Percentiles rank a stretch among this genome's conserved stretches.
phyloP scores from a whole-genome alignment of 2,888 invertebrate genomes.

The Aphrophora alni region DNA sequence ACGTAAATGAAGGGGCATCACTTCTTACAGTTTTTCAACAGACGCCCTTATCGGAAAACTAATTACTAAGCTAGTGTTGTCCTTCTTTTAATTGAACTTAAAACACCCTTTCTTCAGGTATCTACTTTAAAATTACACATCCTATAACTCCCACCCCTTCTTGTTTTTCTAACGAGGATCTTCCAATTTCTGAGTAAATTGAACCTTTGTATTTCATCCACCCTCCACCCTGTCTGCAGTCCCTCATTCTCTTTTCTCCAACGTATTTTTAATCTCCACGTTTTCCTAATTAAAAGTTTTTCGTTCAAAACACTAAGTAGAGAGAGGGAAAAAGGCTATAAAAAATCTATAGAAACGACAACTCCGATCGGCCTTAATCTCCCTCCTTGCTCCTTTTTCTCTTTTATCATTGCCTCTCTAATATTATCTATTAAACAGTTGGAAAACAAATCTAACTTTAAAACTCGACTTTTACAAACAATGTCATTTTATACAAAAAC shows the following conservation, averaged over 20 bases:
- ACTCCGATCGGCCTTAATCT: conserved; percentile 21
- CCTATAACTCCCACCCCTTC: background rate
- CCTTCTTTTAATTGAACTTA: background rate
- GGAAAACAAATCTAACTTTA: background rate
- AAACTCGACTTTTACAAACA: background rate
- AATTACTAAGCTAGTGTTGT: conserved; percentile 37
- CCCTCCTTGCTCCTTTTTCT: background rate
- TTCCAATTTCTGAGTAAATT: conserved; percentile 9
- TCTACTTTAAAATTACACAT: conserved; percentile 10
- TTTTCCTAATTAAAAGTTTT: conserved; percentile 40
- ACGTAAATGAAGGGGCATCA: background rate
- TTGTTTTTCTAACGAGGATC: conserved; percentile 17
- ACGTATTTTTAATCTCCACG: conserved; percentile 30
- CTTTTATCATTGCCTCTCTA: background rate
- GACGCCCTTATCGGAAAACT: conserved; percentile 32
- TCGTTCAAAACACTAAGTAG: conserved; percentile 23
- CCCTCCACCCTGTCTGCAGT: conserved; percentile 4
- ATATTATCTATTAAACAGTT: background rate
- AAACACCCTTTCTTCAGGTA: conserved; percentile 10
- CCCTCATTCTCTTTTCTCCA: background rate
- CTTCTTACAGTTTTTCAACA: conserved; percentile 11
- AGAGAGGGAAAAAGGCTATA: conserved; percentile 28
- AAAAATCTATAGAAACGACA: conserved; percentile 38
- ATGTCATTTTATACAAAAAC: background rate
- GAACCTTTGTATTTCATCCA: background rate